Base-by-base conservation (phyloP, 2,113 vertebrate genomes). In the Polypterus bichir region DNA sequence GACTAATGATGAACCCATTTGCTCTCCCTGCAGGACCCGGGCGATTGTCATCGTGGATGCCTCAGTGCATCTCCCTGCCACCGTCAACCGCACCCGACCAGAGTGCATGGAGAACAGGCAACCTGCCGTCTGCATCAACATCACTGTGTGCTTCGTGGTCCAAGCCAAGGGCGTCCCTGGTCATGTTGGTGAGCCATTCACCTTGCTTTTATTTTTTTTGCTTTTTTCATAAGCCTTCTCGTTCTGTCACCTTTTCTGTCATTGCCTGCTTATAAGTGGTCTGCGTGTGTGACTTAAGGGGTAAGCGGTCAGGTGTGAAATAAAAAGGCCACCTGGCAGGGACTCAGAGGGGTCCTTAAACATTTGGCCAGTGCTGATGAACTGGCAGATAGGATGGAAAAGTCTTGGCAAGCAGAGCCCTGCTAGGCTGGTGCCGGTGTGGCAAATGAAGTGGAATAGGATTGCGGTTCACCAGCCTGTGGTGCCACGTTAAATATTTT, bases 111-210 rank as follows among this genome's bases (percentile, higher is more conserved):
- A 88, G 72, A 87, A 77, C 63, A 84, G 82, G 61, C 73, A 77
- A 59, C 87, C 88, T 44, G 81, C 84, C 1, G 74, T 81, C 57
- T 97, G 94, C 68, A 71, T 94, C 76, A 74, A 89, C 44, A 61
- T 95, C 51, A 86, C 65, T 1, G 71, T 98, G n/a, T 99, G 96
- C 72, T 96, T 98, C 81, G 77, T 64, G 55, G 89, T 93, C 27
- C 71, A 67, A 10, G 93, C 92, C 72, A 86, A 79, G 70, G 76
- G 78, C 1, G 87, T 90, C 56, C 86, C 73, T 52, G 90, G 86
- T 68, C 73, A 74, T 27, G 85, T 94, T 63, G 91, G 95, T 98
- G 79, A 88, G 82, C 5, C 58, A 2, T 46, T 45, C n/a, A 57
- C 3, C 27, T 57, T 62, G 59, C 49, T 59, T 44, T 55, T 44